Base-by-base conservation (phyloP, 2,113 vertebrate species). In the Rhea americana region DNA sequence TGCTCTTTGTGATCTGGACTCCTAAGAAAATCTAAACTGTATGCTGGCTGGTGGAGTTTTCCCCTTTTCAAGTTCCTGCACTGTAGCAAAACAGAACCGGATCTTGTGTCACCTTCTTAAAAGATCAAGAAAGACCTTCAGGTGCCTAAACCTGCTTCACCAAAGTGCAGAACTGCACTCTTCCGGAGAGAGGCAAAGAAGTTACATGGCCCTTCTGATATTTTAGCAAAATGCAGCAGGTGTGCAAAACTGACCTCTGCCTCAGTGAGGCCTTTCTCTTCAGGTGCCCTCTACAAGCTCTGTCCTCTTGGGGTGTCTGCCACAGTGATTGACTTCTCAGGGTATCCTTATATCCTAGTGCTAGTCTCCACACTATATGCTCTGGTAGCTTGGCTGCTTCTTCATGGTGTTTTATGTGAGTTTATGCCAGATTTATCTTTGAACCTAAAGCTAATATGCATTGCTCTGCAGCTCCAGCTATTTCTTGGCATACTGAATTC, bases 281-380 rank as follows among this genome's bases (percentile, higher is more conserved):
- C 1, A 25, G 81, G 1, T 50, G 56, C 72, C 76, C 61, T 91
- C 63, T 62, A 48, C 35, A 28, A 24, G 63, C 85, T 70, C 68
- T 25, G 59, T 16, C 63, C 47, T 28, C 55, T 63, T 32, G 55
- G 43, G 39, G 19, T 67, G 32, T 77, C 77, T 94, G 86, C 78
- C 70, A 30, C 80, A 83, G 61, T 78, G 90, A 56, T 56, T 17
- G 90, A 81, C 68, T 55, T 90, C 41, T 71, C 1, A 1, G 63
- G 47, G 58, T 73, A 30, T 71, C 68, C 71, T 67, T 37, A 2
- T 0, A 2, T 41, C 28, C 67, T 7, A 2, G 17, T 11, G 26
- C 45, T 61, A 0, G 2, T 43, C 65, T 3, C 0, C 35, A 35
- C 30, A 47, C 8, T 4, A 32, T 0, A 11, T 8, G 55, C 6